A percentile compares a stretch with the other conserved stretches of the same genome.
These are phyloP conservation scores for Phoebastria nigripes DNA, from an alignment of 2,797 vertebrate species.

Conservation along the genomic window DNA sequence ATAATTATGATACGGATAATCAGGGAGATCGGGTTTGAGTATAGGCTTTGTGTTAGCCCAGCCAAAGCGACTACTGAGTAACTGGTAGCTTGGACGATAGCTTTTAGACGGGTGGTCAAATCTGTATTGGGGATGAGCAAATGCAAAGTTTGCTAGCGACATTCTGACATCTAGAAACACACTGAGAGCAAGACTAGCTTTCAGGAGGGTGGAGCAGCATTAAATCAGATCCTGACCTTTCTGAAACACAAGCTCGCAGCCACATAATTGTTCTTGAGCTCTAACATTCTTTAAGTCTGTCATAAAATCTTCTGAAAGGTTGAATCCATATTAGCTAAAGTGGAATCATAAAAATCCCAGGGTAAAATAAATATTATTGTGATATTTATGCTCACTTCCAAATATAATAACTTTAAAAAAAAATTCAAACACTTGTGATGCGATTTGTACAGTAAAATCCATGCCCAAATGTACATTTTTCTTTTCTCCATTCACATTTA, in stretches of 20 bases:
- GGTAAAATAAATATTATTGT: slow-evolving; percentile 13
- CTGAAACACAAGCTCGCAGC: neutral
- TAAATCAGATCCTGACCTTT: slow-evolving; percentile 51
- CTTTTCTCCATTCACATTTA: neutral
- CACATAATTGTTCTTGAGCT: neutral
- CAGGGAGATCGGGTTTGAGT: neutral
- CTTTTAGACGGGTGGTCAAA: neutral
- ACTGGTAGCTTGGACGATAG: neutral
- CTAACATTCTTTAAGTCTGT: neutral
- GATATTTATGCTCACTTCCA: neutral
- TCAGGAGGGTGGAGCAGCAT: neutral
- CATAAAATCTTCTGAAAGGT: slow-evolving; percentile 44
- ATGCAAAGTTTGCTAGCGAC: neutral
- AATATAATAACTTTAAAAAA: neutral
- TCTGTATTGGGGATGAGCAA: rapidly evolving
- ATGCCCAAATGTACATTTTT: neutral
- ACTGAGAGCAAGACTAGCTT: neutral
- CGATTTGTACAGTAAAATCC: neutral
- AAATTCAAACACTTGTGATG: neutral
- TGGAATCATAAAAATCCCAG: neutral
- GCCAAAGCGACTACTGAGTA: neutral
- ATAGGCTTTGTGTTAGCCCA: neutral
- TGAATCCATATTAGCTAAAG: slow-evolving; percentile 6
- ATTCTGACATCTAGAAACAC: neutral
- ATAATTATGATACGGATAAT: neutral